A percentile compares a stretch with the other conserved stretches of the same genome.
These are phyloP conservation scores for Homarus americanus DNA, from an alignment of 1,140 invertebrate species.

Conservation along the genomic window DNA sequence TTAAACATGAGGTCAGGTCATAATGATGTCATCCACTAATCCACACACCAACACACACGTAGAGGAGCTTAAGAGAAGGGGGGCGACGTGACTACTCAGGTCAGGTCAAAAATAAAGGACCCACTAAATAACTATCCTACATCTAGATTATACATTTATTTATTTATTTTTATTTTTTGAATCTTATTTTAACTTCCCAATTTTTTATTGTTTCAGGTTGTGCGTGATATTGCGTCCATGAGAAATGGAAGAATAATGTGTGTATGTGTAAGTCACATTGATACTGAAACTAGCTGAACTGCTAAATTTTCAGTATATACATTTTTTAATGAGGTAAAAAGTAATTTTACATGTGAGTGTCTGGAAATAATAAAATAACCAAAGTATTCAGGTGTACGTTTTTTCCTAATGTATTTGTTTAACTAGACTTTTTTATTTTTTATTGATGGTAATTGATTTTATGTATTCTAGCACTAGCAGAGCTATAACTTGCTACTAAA, in stretches of 20 bases:
- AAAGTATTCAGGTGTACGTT: constrained; percentile 5
- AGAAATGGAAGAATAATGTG: background rate
- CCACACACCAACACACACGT: too few species aligned
- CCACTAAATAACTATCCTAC: too few species aligned
- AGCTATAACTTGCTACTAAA: background rate
- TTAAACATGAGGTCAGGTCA: too few species aligned
- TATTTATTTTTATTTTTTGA: background rate
- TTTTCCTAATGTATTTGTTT: background rate
- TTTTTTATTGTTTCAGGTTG: background rate
- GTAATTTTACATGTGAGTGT: background rate
- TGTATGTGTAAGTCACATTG: background rate
- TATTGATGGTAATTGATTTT: background rate
- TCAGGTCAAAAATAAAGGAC: too few species aligned
- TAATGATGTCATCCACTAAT: too few species aligned
- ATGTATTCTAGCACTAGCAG: background rate
- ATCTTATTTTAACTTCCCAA: background rate
- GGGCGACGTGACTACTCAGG: too few species aligned
- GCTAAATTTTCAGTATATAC: background rate
- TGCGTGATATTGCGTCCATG: background rate
- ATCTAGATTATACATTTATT: background rate
- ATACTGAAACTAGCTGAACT: background rate
- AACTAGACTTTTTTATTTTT: background rate
- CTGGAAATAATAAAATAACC: background rate
- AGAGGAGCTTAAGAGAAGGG: too few species aligned
- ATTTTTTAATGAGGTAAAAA: background rate